Percentiles rank a stretch among this genome's conserved stretches.
These are phyloP conservation scores for Lathamus discolor DNA, from an alignment of 2,113 vertebrate genomes.

Conservation along the genomic window DNA sequence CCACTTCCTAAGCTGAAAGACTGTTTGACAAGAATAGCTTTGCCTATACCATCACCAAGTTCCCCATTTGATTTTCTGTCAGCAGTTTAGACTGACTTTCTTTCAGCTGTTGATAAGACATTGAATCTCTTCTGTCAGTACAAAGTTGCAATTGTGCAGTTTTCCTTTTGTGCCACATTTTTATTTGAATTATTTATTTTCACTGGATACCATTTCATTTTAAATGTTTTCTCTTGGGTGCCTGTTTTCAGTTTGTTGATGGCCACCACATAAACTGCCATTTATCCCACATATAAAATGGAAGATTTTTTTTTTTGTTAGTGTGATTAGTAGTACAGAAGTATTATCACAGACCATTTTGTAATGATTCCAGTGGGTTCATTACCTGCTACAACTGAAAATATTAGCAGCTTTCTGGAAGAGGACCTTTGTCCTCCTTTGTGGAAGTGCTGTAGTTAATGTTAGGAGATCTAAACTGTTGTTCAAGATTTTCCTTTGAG, in stretches of 20 bases:
- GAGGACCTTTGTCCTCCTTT: neutral
- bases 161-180: neutral
- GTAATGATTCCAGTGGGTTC: neutral
- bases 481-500: neutral
- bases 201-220: neutral
- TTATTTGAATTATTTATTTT: neutral
- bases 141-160: neutral
- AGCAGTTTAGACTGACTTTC: neutral
- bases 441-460: neutral
- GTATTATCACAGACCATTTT: neutral
- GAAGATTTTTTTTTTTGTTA: neutral
- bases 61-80: neutral
- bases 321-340: neutral
- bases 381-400: neutral
- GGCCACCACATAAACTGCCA: neutral
- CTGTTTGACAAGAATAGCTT: conserved; percentile 15
- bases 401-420: neutral
- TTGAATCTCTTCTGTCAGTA: neutral
- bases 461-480: neutral
- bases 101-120: neutral
- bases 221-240: neutral
- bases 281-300: neutral
- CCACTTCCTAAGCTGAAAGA: neutral
- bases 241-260: neutral
- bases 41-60: neutral